These are phyloP conservation scores for Zoanthus sociatus DNA, from an alignment of 92 coral and sea anemone genomes.

Conservation along the genomic window DNA sequence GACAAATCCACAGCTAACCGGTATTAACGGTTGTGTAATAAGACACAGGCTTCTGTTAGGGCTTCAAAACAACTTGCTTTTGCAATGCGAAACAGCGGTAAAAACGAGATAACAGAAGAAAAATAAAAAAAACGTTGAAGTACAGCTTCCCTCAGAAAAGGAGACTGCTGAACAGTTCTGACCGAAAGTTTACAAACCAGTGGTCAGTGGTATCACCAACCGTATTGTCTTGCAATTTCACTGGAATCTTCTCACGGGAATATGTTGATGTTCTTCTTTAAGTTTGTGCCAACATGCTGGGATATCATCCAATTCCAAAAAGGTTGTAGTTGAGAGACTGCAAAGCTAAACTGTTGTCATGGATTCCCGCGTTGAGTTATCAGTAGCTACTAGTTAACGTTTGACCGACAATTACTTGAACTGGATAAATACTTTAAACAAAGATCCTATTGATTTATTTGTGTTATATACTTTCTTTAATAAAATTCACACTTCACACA, in stretches of 20 bases:
- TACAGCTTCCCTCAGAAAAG: slow-evolving; percentile 7
- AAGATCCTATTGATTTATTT: no score
- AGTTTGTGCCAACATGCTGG: slow-evolving; percentile 8
- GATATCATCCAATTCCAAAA: slow-evolving; percentile 16
- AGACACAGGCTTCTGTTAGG: slow-evolving; percentile 17
- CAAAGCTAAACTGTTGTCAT: no score
- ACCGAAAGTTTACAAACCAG: not conserved
- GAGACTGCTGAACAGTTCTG: slow-evolving; percentile 5
- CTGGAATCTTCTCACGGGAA: not conserved
- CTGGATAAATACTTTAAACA: not conserved
- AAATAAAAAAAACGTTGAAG: not conserved
- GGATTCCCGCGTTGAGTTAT: no score
- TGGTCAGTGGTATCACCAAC: not conserved
- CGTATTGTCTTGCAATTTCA: not conserved
- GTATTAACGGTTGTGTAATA: slow-evolving; percentile 9
- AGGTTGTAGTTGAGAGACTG: not conserved
- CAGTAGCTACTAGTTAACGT: no score
- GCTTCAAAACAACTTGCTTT: slow-evolving; percentile 42
- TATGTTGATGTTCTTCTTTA: slow-evolving; percentile 1
- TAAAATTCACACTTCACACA: no score
- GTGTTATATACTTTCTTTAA: no score
- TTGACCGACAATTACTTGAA: not conserved
- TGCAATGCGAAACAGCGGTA: slow-evolving; percentile 35
- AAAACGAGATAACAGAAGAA: not conserved
- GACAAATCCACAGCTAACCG: slow-evolving; percentile 30